Percentiles rank a stretch among this genome's conserved stretches.
phyloP scores from a whole-genome alignment of 2,888 invertebrate species.

The Dysmachus trigonus region DNA sequence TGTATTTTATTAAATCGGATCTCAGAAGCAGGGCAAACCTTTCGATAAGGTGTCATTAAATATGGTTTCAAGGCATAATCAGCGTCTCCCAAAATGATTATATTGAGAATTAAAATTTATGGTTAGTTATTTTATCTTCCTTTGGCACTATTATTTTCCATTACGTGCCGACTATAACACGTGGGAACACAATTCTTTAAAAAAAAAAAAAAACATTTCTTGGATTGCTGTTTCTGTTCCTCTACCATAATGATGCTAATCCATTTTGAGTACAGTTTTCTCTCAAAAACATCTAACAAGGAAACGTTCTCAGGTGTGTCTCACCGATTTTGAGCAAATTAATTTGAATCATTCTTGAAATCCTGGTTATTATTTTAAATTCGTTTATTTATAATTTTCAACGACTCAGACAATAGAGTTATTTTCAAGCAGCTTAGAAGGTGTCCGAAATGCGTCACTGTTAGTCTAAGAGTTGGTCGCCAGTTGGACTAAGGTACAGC shows the following conservation, averaged over 20 bases:
- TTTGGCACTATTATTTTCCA: background rate
- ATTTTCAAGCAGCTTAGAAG: too few relatives aligned
- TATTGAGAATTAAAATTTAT: background rate
- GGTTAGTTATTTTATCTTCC: too few relatives aligned
- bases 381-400: too few relatives aligned
- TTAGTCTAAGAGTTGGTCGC: too few relatives aligned
- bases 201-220: background rate
- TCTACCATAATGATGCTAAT: background rate
- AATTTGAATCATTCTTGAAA: too few relatives aligned
- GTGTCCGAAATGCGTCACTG: too few relatives aligned
- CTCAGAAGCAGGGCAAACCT: background rate
- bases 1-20: background rate
- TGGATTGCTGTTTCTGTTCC: background rate
- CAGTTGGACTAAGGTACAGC: too few relatives aligned
- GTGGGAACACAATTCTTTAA: background rate
- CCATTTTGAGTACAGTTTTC: background rate
- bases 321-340: too few relatives aligned
- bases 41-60: background rate
- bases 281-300: background rate
- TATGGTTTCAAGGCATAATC: background rate
- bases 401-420: too few relatives aligned
- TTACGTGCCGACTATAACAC: background rate
- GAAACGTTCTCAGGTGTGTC: too few relatives aligned
- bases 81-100: background rate
- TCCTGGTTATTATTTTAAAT: too few relatives aligned